Base-by-base conservation (phyloP, 2,113 vertebrate species). In the Clarias gariepinus region DNA sequence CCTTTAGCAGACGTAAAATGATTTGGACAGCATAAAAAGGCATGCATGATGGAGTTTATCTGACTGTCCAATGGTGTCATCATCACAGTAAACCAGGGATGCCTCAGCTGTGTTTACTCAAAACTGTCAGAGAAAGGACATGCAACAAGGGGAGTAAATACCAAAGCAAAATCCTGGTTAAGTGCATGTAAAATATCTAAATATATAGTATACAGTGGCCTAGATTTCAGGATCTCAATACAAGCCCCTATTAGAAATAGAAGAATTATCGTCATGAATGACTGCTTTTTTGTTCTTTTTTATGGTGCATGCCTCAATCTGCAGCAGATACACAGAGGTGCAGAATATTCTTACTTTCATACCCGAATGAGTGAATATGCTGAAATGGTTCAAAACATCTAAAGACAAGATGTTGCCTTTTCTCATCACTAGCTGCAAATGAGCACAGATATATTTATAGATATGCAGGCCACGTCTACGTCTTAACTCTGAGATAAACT, bases 11-110 rank as follows among this genome's bases (percentile, higher is more conserved):
- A 87, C 25, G 77, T 95, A 1, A 47, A 23, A 95, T n/a, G 95
- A 96, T 90, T 96, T 57, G 58, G 88, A 89, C 82, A 85, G 95
- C 85, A 83, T 90, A 86, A 93, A 95, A 28, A 90, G 79, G 18
- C 87, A 92, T 1, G 93, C 94, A n/a, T 95, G 95, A 86, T 93
- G 93, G 66, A 53, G 83, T 13, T 93, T 94, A 18, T 92, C 95
- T 25, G 81, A 36, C 47, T 96, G 80, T 88, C 87, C 81, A 52
- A 80, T 83, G 60, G 95, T 78, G 81, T 87, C 89, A 96, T 96
- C 91, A 94, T 92, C 30, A 87, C 87, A 84, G 94, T 94, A 18
- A 82, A 94, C 89, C 95, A 94, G 89, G 90, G 64, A 58, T 96
- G 95, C 79, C 33, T 91, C 77, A 93, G 89, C 58, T 1, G 84